phyloP scores from a whole-genome alignment of 2,113 vertebrate genomes.

The Aptenodytes patagonicus region DNA sequence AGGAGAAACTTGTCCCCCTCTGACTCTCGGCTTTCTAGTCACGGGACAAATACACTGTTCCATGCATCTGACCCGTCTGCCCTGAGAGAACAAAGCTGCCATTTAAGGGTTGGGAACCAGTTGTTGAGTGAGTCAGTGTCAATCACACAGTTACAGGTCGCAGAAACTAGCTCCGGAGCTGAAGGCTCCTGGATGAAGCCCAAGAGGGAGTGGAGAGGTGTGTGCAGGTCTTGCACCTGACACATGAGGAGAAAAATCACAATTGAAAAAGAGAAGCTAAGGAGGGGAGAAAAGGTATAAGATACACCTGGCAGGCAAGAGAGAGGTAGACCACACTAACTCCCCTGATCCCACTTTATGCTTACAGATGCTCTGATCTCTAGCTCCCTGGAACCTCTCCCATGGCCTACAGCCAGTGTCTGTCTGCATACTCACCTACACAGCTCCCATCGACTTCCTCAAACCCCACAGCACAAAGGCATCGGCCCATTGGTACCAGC shows the following conservation, averaged over 20 bases:
- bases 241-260: neutral
- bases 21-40: neutral
- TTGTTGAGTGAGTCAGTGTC: conserved; percentile 49
- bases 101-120: conserved; percentile 16
- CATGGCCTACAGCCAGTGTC: conserved; percentile 1
- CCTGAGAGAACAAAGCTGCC: conserved; percentile 9
- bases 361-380: conserved; percentile 25
- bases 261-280: neutral
- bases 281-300: neutral
- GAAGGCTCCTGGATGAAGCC: conserved; percentile 39
- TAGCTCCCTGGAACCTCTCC: neutral
- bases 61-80: neutral
- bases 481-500: conserved; percentile 75
- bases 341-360: neutral
- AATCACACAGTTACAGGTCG: conserved; percentile 15
- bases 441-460: conserved; percentile 66
- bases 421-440: conserved; percentile 61
- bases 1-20: neutral
- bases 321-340: neutral
- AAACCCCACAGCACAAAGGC: conserved; percentile 71
- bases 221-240: conserved; percentile 22
- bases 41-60: neutral
- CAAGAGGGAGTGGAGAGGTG: conserved; percentile 43
- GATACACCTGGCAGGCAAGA: neutral
- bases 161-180: conserved; percentile 40